A percentile compares a stretch with the other conserved stretches of the same genome.
Conservation (phyloP, 2,797 vertebrate species). For the Lepilemur ruficaudatus region DNA sequence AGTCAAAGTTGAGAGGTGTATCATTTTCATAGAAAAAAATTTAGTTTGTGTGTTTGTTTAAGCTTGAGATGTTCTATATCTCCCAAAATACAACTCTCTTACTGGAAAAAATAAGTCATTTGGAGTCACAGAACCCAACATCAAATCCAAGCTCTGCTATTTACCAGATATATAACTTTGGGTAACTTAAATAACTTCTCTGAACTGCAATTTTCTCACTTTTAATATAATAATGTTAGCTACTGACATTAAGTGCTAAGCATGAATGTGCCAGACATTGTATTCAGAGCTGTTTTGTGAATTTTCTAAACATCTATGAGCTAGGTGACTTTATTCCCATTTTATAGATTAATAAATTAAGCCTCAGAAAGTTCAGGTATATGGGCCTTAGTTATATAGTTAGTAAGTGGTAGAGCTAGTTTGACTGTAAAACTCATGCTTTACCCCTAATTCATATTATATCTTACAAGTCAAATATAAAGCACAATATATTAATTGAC, state of each 20-base stretch:
- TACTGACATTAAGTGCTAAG: not conserved
- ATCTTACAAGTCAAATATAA: not conserved
- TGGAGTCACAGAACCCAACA: not conserved
- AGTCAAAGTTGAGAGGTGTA: not conserved
- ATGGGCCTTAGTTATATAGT: not conserved
- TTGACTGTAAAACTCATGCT: not conserved
- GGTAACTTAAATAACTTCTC: not conserved
- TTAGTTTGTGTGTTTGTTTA: not conserved
- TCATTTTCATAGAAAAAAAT: not conserved
- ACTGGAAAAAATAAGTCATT: not conserved
- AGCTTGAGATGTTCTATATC: not conserved
- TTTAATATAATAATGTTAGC: not conserved
- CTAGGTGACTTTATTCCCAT: not conserved
- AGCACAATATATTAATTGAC: not conserved
- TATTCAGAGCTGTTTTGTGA: not conserved
- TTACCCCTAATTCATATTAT: not conserved
- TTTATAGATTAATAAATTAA: not conserved
- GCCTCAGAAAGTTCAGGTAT: not conserved
- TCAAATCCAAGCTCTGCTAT: not conserved
- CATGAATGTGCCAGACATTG: not conserved
- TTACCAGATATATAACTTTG: not conserved
- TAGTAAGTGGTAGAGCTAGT: not conserved
- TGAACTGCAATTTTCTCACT: not conserved
- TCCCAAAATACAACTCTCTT: not conserved
- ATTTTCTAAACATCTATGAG: not conserved